phyloP scores from a whole-genome alignment of 2,888 invertebrate genomes.

The Tetropium fuscum region DNA sequence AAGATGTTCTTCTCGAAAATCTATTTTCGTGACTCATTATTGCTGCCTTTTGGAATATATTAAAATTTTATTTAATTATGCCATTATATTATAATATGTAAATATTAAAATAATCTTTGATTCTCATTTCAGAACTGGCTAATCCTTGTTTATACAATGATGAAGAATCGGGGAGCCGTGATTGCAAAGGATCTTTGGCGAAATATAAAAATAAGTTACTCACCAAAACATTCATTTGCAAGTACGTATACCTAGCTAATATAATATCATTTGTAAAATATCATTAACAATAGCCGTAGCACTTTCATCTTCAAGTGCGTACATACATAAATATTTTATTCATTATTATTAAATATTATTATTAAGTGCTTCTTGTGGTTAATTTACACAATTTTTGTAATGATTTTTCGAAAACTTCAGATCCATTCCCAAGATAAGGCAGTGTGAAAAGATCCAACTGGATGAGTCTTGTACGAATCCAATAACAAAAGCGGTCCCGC shows the following conservation, averaged over 20 bases:
- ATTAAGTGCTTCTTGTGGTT: too few relatives aligned
- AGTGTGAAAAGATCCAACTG: constrained; percentile 27
- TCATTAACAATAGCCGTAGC: too few relatives aligned
- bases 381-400: too few relatives aligned
- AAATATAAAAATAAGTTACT: constrained; percentile 35
- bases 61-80: too few relatives aligned
- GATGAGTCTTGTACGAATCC: constrained; percentile 36
- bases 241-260: constrained; percentile 30
- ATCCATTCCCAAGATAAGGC: constrained; percentile 26
- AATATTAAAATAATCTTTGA: background rate
- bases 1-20: too few relatives aligned
- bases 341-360: too few relatives aligned
- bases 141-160: constrained; percentile 38
- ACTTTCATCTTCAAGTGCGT: too few relatives aligned
- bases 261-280: background rate
- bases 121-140: constrained; percentile 35
- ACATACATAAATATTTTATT: too few relatives aligned
- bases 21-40: too few relatives aligned
- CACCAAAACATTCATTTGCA: constrained; percentile 34
- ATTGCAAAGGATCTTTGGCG: constrained; percentile 9
- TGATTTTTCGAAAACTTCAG: constrained; percentile 29
- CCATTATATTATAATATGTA: background rate
- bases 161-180: too few relatives aligned
- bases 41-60: too few relatives aligned
- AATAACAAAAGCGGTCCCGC: constrained; percentile 26